A percentile compares a stretch with the other conserved stretches of the same genome.
Conservation (phyloP, 2,113 vertebrate genomes). For the Colinus virginianus region DNA sequence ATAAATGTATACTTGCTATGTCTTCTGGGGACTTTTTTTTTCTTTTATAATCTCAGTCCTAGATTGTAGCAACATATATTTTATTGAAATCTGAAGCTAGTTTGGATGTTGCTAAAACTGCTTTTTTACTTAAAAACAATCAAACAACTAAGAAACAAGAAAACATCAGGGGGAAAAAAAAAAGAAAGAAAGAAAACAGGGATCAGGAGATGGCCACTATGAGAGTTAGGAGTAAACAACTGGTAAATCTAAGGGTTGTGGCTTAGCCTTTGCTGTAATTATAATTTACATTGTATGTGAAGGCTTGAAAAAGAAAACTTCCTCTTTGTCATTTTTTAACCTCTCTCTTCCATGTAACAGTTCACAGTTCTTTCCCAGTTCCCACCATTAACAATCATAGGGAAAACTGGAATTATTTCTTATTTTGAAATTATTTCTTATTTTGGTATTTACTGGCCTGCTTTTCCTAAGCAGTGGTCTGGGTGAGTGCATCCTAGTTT, state of each 20-base stretch:
- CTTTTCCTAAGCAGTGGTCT: neutral
- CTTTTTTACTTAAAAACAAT: neutral
- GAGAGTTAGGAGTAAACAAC: neutral
- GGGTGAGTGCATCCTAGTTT: neutral
- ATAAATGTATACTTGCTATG: neutral
- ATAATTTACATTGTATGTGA: neutral
- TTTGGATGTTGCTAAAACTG: neutral
- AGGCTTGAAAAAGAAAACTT: neutral
- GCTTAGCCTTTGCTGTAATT: neutral
- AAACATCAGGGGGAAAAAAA: too few relatives aligned
- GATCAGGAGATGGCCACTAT: too few relatives aligned
- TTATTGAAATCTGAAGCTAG: neutral
- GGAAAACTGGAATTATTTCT: neutral
- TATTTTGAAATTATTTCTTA: neutral
- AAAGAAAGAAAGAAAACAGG: too few relatives aligned
- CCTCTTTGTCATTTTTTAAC: rapidly evolving
- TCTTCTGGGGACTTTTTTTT: neutral
- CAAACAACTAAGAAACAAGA: too few relatives aligned
- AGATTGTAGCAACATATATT: neutral
- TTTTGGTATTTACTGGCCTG: neutral
- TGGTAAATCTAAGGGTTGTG: neutral
- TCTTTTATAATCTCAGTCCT: neutral
- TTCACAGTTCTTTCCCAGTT: neutral
- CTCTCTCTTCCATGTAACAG: rapidly evolving
- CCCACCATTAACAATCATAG: neutral